phyloP scores from a whole-genome alignment of 1,140 invertebrate species.

The Daktulosphaira vitifoliae region DNA sequence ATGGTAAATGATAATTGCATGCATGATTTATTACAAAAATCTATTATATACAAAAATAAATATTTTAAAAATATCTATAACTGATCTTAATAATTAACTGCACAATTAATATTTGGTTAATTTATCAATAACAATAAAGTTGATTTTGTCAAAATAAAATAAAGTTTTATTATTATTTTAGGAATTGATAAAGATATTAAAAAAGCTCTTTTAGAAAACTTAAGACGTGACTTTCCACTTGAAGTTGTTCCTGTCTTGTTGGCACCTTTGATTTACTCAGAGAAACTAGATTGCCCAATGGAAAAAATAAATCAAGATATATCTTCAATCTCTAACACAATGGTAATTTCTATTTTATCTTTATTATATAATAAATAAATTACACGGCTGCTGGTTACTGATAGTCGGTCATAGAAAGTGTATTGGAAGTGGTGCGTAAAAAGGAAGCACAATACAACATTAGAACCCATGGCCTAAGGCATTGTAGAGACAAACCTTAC shows the following conservation, averaged over 20 bases:
- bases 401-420: no score
- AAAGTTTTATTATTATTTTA: conserved; percentile 42
- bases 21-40: no score
- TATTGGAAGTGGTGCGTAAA: no score
- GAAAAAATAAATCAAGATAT: conserved; percentile 48
- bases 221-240: conserved; percentile 77
- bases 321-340: conserved; percentile 51
- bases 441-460: no score
- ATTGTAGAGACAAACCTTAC: no score
- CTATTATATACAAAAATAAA: no score
- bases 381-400: no score
- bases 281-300: conserved; percentile 61
- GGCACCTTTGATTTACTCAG: conserved; percentile 74
- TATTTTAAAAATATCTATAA: no score
- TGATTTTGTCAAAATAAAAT: neutral
- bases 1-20: no score
- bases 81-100: conserved; percentile 5
- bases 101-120: neutral
- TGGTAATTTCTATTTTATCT: conserved; percentile 46
- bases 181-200: conserved; percentile 60
- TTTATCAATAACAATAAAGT: neutral
- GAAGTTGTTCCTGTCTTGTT: conserved; percentile 79
- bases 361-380: no score
- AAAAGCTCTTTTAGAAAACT: conserved; percentile 67
- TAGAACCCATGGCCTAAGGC: no score